Conservation (phyloP, 2,797 vertebrate species). For the Chelmon rostratus region DNA sequence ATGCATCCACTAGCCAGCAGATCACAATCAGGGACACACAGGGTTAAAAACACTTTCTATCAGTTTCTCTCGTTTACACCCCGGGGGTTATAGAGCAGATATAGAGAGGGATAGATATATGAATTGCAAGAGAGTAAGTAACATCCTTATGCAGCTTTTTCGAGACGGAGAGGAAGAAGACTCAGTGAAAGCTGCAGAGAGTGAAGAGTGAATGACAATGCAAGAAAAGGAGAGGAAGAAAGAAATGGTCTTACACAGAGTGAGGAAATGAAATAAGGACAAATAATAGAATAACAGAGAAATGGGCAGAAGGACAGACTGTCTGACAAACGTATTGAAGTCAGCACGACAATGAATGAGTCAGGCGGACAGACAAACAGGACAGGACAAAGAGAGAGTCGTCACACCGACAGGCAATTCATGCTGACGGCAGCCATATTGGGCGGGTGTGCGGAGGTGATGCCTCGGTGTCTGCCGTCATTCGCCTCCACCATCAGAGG, state of each 20-base stretch:
- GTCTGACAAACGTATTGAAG: conserved; percentile 11
- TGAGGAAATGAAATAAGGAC: background rate
- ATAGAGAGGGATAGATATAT: conserved; percentile 16
- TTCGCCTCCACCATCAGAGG: conserved; percentile 26
- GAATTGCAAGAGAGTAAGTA: background rate
- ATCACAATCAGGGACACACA: background rate
- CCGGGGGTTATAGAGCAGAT: conserved; percentile 13
- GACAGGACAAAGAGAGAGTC: conserved; percentile 24
- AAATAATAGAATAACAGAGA: background rate
- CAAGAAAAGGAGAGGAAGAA: conserved; percentile 10
- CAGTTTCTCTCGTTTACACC: background rate
- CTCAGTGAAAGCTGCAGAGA: conserved; percentile 4
- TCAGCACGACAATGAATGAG: background rate
- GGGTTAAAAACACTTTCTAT: conserved; percentile 24
- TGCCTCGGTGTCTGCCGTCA: conserved; percentile 41
- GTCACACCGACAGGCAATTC: conserved; percentile 26
- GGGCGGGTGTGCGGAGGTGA: conserved; percentile 41
- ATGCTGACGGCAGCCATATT: conserved; percentile 69
- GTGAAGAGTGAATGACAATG: conserved; percentile 30
- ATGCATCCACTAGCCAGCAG: background rate
- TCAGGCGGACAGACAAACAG: background rate
- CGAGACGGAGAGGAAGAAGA: background rate
- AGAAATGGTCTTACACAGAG: background rate
- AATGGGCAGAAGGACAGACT: background rate
- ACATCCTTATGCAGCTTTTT: conserved; percentile 37